phyloP scores from a whole-genome alignment of 2,888 invertebrate genomes.

The Dynastes tityus region DNA sequence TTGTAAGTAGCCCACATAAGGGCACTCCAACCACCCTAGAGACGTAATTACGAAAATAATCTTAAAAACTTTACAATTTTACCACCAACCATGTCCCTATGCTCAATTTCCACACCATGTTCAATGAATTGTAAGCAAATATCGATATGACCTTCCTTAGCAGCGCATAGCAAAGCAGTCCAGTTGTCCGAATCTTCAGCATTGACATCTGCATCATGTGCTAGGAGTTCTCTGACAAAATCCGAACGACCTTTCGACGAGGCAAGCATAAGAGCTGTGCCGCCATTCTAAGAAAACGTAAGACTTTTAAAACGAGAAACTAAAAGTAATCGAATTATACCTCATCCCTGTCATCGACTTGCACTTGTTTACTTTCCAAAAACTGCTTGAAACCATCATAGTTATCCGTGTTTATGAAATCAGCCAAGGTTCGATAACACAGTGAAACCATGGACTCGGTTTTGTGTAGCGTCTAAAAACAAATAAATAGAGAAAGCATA shows the following conservation, averaged over 20 bases:
- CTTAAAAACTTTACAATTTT: constrained; percentile 8
- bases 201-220: constrained; percentile 93
- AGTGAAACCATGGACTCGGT: constrained; percentile 94
- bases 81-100: constrained; percentile 71
- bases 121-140: constrained; percentile 88
- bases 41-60: constrained; percentile 43
- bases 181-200: constrained; percentile 95
- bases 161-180: constrained; percentile 92
- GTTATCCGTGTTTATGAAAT: constrained; percentile 87
- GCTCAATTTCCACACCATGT: constrained; percentile 88
- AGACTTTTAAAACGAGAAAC: neutral
- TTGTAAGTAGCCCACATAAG: constrained; percentile 99
- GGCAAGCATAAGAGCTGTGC: constrained; percentile 94
- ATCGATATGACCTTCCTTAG: constrained; percentile 89
- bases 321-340: constrained; percentile 69
- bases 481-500: constrained; percentile 28
- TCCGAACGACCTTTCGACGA: constrained; percentile 87
- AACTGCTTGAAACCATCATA: constrained; percentile 85
- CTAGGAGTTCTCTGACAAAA: constrained; percentile 88
- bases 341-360: constrained; percentile 91
- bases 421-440: constrained; percentile 86
- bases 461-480: constrained; percentile 85
- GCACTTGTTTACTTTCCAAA: constrained; percentile 86
- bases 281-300: constrained; percentile 82
- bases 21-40: constrained; percentile 95